A percentile compares a stretch with the other conserved stretches of the same genome.
Evolutionary conservation across 2,888 invertebrate genomes (phyloP).

Genomic region (Abrostola triplasia): DNA sequence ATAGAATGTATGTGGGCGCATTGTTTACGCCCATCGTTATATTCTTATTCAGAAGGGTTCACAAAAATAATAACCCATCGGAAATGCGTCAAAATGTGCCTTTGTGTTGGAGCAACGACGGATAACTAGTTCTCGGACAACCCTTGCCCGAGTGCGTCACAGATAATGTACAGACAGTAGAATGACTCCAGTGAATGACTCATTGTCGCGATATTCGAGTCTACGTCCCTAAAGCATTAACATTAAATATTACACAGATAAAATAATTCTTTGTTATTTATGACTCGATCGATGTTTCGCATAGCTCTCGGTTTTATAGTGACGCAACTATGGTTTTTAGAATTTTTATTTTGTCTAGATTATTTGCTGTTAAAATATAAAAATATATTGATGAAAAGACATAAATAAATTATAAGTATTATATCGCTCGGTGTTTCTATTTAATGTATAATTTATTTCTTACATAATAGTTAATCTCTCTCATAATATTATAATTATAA

Average conservation of each 20-base stretch:
- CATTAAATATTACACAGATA: neutral
- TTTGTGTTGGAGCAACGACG: conserved; percentile 33
- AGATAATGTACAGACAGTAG: conserved; percentile 41
- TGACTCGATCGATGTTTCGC: neutral
- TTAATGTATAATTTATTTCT: neutral
- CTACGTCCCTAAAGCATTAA: neutral
- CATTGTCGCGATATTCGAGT: conserved; percentile 48
- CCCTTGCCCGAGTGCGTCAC: conserved; percentile 46
- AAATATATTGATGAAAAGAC: too few species aligned
- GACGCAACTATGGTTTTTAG: too few species aligned
- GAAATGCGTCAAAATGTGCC: conserved; percentile 40
- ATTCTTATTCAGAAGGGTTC: conserved; percentile 9
- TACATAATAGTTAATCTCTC: neutral
- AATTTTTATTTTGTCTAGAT: too few species aligned
- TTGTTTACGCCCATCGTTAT: neutral
- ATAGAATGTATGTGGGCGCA: neutral
- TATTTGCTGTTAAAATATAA: too few species aligned
- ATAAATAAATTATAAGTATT: neutral
- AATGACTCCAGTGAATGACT: conserved; percentile 47
- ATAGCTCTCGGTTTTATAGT: too few species aligned
- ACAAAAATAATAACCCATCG: conserved; percentile 29
- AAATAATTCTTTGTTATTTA: neutral
- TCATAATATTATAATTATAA: neutral
- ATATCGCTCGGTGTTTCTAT: neutral
- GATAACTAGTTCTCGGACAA: conserved; percentile 25